Conservation (phyloP, 2,888 invertebrate genomes). For the Julus scandinavius region DNA sequence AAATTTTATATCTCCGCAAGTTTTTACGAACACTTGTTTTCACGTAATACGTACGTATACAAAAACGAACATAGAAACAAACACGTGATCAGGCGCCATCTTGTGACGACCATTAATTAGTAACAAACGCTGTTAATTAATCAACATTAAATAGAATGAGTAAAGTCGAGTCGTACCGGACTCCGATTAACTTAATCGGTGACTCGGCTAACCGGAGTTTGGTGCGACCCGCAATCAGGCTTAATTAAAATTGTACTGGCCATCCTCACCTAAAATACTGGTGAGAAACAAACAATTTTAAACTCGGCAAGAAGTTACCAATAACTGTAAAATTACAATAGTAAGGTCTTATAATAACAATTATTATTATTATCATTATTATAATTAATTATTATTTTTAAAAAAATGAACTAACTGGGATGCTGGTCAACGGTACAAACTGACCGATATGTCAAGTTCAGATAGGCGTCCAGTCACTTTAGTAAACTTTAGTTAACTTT, state of each 20-base stretch:
- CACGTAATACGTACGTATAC: not conserved
- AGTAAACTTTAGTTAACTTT: not conserved
- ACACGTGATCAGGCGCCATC: not conserved
- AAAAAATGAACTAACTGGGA: not conserved
- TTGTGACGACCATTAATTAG: not conserved
- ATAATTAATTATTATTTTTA: conserved; percentile 5
- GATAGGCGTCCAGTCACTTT: not conserved
- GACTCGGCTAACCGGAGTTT: not conserved
- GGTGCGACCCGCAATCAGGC: not conserved
- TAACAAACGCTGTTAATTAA: not conserved
- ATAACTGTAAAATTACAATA: conserved; percentile 21
- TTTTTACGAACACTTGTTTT: not conserved
- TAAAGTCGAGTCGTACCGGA: not conserved
- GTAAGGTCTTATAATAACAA: conserved; percentile 27
- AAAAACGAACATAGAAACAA: not conserved
- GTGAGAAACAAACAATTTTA: conserved; percentile 21
- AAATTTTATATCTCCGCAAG: not conserved
- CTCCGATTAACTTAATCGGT: not conserved
- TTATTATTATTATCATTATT: conserved; percentile 5
- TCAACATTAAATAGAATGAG: conserved; percentile 23
- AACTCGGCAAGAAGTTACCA: conserved; percentile 12
- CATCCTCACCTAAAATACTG: not conserved
- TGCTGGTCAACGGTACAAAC: not conserved
- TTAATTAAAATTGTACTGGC: conserved; percentile 13
- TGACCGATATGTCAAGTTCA: not conserved